These are phyloP conservation scores for Sphaerophoria rueppellii DNA, from an alignment of 2,888 invertebrate genomes.

Conservation along the genomic window DNA sequence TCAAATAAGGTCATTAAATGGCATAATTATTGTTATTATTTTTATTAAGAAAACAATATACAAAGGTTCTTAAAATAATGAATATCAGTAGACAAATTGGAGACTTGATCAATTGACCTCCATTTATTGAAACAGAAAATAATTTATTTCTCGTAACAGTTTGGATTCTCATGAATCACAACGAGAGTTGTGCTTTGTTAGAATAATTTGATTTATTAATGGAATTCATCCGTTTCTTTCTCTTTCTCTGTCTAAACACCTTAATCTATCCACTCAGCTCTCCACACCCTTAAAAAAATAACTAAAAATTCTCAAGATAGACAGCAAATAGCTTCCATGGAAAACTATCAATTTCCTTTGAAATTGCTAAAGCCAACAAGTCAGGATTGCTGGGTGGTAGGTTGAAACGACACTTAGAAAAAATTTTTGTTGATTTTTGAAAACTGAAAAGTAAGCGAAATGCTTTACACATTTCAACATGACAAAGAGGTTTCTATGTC, in stretches of 20 bases:
- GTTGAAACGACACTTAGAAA: background rate
- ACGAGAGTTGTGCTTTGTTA: background rate
- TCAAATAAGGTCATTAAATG: background rate
- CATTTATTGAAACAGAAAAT: background rate
- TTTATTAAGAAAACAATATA: background rate
- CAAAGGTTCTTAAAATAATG: background rate
- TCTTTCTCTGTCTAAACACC: background rate
- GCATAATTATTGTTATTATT: background rate
- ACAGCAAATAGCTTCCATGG: constrained; percentile 28
- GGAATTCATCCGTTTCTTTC: background rate
- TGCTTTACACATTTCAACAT: background rate
- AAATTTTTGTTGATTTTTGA: background rate
- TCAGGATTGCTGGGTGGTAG: constrained; percentile 10
- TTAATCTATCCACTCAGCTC: background rate
- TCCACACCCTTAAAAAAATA: constrained; percentile 41
- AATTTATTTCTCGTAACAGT: background rate
- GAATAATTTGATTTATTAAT: constrained; percentile 6
- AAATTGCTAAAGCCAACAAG: constrained; percentile 30
- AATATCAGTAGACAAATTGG: background rate
- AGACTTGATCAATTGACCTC: constrained; percentile 15
- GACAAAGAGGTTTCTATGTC: too few relatives aligned
- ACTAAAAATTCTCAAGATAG: constrained; percentile 46
- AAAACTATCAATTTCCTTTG: constrained; percentile 47
- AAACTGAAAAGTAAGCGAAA: background rate
- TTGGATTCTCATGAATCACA: background rate